Evolutionary conservation across 2,113 vertebrate species (phyloP), one percentile per base, ranked within the genome.

Genomic region (Apteryx mantelli): DNA sequence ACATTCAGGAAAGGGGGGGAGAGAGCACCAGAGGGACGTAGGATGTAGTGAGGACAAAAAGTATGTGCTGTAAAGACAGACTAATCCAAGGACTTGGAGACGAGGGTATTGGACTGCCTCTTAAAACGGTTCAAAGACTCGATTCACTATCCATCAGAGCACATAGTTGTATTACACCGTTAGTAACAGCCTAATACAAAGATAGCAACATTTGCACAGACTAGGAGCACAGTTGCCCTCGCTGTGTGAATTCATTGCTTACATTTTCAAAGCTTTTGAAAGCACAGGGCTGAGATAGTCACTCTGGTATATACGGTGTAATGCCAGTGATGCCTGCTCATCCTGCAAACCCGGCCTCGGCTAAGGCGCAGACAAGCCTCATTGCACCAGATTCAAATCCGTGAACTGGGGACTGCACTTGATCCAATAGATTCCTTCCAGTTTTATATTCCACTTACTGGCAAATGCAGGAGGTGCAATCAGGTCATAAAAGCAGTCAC

Each of bases 1-100:
- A 96, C 88, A 76, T 93, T 63, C 90, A 96, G 94, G 86, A 91
- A 96, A 77, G 48, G 28, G 66, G 66, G 34, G 17, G 36, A 30
- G 40, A 32, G 75, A 93, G 40, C n/a, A 64, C 38, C 25, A 89
- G 82, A 66, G 28, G 71, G 68, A 18, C 38, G 79, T 61, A 88
- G 94, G 87, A 95, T 93, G 63, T 63, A 66, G 38, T 19, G 70
- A 92, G 80, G 90, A 79, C 69, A 66, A 65, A 28, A 93, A 89
- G n/a, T 70, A 63, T 90, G 92, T 64, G 86, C 91, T 84, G 69
- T 65, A 90, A 93, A 91, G 76, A 52, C 82, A 48, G 42, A 7
- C 79, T 90, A 95, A 96, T 86, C 91, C 85, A 11, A 12, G 64
- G 79, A 22, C 50, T 80, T 75, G 89, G 55, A 64, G 75, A 32